phyloP scores from a whole-genome alignment of 2,113 vertebrate genomes.

The Struthidea cinerea region DNA sequence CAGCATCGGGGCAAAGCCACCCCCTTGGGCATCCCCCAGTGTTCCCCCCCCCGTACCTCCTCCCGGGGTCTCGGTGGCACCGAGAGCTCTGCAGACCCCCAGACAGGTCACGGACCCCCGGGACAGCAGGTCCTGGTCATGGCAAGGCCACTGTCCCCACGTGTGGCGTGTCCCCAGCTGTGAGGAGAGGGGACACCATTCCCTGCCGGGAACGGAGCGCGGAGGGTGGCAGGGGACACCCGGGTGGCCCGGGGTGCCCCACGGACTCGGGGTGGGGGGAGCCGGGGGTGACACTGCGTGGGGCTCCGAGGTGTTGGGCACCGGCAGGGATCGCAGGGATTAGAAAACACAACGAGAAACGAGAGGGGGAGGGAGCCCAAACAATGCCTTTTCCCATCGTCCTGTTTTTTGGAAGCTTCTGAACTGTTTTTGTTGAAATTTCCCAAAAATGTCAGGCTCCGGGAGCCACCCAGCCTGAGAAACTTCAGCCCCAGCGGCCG shows the following conservation, averaged over 20 bases:
- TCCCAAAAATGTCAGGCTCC: constrained; percentile 47
- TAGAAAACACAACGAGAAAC: background rate
- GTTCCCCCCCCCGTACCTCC: background rate
- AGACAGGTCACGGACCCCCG: background rate
- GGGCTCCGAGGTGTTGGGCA: background rate
- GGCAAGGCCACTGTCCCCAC: background rate
- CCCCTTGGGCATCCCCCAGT: fast-evolving
- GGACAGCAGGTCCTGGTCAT: background rate
- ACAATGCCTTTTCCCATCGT: constrained; percentile 40
- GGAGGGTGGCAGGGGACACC: background rate
- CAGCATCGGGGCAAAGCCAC: fast-evolving
- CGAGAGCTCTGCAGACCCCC: background rate
- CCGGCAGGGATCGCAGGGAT: background rate
- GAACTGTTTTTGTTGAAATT: constrained; percentile 55
- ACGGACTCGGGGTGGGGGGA: background rate
- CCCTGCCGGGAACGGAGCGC: fast-evolving
- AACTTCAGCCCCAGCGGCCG: background rate
- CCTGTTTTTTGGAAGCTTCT: constrained; percentile 52
- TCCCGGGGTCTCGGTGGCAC: fast-evolving
- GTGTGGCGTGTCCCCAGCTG: background rate
- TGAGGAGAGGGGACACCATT: fast-evolving
- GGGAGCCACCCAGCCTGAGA: constrained; percentile 52
- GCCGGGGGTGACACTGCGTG: fast-evolving
- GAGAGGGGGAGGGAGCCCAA: background rate
- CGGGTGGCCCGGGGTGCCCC: background rate